A percentile compares a stretch with the other conserved stretches of the same genome.
Conservation (phyloP, 1,140 invertebrate species). For the Hyphantria cunea region DNA sequence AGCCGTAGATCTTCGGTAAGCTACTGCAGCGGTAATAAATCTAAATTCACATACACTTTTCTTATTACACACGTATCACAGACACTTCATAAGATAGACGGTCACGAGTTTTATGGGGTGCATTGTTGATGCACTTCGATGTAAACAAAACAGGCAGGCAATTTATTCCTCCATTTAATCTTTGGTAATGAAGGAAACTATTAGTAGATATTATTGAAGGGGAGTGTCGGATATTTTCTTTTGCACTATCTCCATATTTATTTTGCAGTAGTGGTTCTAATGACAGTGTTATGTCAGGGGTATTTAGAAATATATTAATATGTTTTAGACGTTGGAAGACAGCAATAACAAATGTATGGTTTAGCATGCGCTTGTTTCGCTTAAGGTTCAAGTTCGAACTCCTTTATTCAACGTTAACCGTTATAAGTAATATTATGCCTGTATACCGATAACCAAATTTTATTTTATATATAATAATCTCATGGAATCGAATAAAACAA, state of each 20-base stretch:
- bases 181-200: neutral
- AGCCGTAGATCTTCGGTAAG: constrained; percentile 9
- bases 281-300: too few species aligned
- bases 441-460: too few species aligned
- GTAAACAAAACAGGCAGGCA: constrained; percentile 40
- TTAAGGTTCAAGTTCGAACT: too few species aligned
- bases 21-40: constrained; percentile 43
- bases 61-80: constrained; percentile 51
- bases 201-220: neutral
- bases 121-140: constrained; percentile 54
- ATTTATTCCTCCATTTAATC: neutral
- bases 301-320: too few species aligned
- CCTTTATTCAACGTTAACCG: too few species aligned
- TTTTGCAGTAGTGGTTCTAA: neutral
- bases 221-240: too few species aligned
- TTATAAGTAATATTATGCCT: too few species aligned
- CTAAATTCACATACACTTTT: constrained; percentile 51
- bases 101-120: constrained; percentile 51
- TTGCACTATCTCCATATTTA: neutral
- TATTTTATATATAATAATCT: too few species aligned
- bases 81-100: constrained; percentile 47
- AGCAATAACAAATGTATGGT: too few species aligned
- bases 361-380: too few species aligned
- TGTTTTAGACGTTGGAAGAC: too few species aligned
- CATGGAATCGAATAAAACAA: too few species aligned